Evolutionary conservation across 2,113 vertebrate genomes (phyloP).

Genomic region (Meriones unguiculatus): DNA sequence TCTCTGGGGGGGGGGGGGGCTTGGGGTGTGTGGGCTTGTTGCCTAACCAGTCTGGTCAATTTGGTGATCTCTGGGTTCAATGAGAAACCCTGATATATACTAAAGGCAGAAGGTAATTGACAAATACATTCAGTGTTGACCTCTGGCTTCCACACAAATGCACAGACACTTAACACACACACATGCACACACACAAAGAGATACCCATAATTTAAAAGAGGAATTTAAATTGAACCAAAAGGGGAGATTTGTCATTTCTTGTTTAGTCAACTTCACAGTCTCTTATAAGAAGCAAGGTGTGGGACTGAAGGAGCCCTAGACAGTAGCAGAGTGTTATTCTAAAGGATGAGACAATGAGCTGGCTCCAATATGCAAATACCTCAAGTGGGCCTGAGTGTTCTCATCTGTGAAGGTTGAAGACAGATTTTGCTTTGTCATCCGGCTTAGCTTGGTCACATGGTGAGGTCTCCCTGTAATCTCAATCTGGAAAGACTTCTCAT

Average conservation of each 20-base stretch:
- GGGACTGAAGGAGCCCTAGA: not conserved
- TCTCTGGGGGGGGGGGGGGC: no score
- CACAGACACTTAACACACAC: not conserved
- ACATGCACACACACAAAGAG: not conserved
- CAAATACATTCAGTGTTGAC: not conserved
- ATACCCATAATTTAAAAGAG: not conserved
- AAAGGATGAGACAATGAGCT: not conserved
- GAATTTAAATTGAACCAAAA: not conserved
- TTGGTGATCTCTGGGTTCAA: not conserved
- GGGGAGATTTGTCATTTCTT: not conserved
- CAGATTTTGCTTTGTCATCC: not conserved
- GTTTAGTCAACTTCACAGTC: not conserved
- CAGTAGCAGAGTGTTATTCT: not conserved
- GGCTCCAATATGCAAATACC: not conserved
- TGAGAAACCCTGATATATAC: not conserved
- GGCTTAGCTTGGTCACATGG: not conserved
- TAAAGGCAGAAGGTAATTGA: not conserved
- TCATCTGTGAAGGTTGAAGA: constrained; percentile 21
- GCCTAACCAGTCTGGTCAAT: not conserved
- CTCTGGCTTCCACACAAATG: not conserved
- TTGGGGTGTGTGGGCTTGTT: not conserved
- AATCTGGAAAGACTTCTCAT: constrained; percentile 11
- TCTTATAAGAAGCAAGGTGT: not conserved
- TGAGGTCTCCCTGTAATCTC: not conserved
- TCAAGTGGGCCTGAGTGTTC: not conserved